These are phyloP conservation scores for Agrochola lychnidis DNA, from an alignment of 2,888 invertebrate genomes.

Conservation along the genomic window DNA sequence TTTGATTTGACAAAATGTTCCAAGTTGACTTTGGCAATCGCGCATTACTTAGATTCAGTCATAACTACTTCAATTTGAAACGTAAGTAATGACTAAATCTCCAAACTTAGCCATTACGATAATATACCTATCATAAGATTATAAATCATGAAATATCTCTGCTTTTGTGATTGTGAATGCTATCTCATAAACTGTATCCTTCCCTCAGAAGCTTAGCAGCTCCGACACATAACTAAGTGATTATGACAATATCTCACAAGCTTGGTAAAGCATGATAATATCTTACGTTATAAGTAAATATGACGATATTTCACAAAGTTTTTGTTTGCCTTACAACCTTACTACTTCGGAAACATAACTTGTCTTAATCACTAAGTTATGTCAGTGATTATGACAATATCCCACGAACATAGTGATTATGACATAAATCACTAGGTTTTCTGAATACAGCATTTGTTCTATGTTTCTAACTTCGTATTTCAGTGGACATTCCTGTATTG, in stretches of 20 bases:
- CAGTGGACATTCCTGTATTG: constrained; percentile 15
- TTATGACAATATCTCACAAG: not conserved
- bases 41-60: not conserved
- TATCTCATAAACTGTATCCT: not conserved
- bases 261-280: not conserved
- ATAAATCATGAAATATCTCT: not conserved
- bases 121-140: not conserved
- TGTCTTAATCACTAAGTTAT: constrained; percentile 7
- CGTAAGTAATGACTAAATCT: not conserved
- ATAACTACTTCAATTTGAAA: not conserved
- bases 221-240: not conserved
- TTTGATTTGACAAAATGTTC: not conserved
- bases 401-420: not conserved
- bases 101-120: not conserved
- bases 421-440: not conserved
- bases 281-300: not conserved
- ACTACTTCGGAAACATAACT: not conserved
- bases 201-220: not conserved
- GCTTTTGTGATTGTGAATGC: not conserved
- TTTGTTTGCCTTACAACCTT: not conserved
- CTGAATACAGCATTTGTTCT: not conserved
- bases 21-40: not conserved
- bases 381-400: constrained; percentile 7
- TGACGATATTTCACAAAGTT: not conserved
- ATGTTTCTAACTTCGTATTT: constrained; percentile 3